Conservation (phyloP, 2,797 vertebrate genomes). For the Alauda arvensis region DNA sequence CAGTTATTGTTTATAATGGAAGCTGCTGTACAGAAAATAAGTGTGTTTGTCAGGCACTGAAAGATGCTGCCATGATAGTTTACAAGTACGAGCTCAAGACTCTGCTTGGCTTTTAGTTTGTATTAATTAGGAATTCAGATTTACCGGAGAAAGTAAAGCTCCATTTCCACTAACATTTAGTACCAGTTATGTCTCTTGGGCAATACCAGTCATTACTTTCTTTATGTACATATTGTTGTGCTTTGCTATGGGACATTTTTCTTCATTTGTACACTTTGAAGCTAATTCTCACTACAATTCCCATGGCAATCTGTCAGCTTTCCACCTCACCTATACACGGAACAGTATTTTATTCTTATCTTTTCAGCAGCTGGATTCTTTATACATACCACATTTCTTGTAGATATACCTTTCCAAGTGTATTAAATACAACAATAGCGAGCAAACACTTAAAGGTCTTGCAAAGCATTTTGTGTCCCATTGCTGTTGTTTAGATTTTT, state of each 20-base stretch:
- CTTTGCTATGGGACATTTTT: background rate
- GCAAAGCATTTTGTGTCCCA: background rate
- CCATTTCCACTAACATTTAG: background rate
- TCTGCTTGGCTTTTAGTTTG: background rate
- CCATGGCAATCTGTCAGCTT: background rate
- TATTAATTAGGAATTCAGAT: background rate
- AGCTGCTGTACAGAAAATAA: background rate
- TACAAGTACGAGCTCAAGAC: background rate
- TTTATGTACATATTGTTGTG: background rate
- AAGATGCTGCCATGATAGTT: background rate
- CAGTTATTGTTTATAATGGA: background rate
- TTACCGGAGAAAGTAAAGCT: background rate
- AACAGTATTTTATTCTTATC: background rate
- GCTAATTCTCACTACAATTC: background rate
- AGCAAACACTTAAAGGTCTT: background rate
- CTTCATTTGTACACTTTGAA: background rate
- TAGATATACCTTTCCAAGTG: background rate
- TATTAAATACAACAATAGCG: background rate
- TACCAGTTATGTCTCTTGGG: background rate
- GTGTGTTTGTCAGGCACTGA: background rate
- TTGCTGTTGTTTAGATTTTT: background rate
- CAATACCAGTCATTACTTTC: background rate
- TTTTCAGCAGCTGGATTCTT: background rate
- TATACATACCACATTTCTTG: background rate
- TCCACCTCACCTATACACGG: background rate